Base-by-base conservation (phyloP, 1,140 invertebrate genomes). In the Cydia amplana region DNA sequence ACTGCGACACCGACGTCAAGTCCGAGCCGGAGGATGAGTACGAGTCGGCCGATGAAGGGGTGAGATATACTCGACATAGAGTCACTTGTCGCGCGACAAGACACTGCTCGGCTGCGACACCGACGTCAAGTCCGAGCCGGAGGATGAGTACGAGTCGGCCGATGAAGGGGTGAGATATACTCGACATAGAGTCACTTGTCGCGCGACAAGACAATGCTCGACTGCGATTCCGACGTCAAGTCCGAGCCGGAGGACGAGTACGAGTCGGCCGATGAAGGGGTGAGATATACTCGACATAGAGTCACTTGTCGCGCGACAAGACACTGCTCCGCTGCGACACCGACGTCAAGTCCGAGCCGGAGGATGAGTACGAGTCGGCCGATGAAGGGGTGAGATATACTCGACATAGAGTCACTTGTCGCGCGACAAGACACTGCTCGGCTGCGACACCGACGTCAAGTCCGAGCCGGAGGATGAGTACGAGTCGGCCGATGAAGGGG, bases 11-110 rank as follows among this genome's bases (percentile, higher is more conserved):
- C 6, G 85, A 87, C 51, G 78, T 90, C 43, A 92, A 92, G 76
- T 90, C 89, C 0, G 90, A 91, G 77, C 87, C 88, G 0, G 90
- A 92, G 12, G 90, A 92, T 49, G 89, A 92, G 0, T 88, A 80
- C 73, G 89, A 92, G 60, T 92, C 90, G 0, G 87, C 87, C 18
- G 90, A 91, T 18, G 89, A 90, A 18, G 82, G 75, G 2, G 86
- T 90, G 36, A 40, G 36, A 40, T 40, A 32, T n/a, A n/a, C n/a
- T n/a, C n/a, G n/a, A n/a, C n/a, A n/a, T n/a, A n/a, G n/a, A n/a
- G n/a, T n/a, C n/a, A n/a, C n/a, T 70, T 89, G 18, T 82, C 85
- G 1, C 74, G 74, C 0, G 75, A 85, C 55, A 87, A 87, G n/a
- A n/a, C n/a, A 51, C 86, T 85, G 0, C 74, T 80, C 14, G 74